Evolutionary conservation across 2,113 vertebrate species (phyloP), one percentile per base, ranked within the genome.

Genomic region (Ammodytes marinus): DNA sequence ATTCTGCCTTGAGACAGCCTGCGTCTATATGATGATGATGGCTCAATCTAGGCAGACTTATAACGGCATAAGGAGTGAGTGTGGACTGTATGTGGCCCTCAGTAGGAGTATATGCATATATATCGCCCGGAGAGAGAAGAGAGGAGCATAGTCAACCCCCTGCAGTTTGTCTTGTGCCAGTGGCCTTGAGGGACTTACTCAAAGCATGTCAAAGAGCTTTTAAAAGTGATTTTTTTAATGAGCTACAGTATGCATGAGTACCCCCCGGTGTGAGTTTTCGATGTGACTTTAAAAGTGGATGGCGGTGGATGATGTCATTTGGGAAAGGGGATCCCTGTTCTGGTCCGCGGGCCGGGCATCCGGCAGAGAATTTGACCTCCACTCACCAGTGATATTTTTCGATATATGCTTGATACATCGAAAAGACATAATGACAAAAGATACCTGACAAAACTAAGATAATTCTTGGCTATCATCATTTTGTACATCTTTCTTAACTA

Each of bases 141-240:
- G 27, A 27, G 27, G 27, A 27, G 27, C 89, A 88, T 77, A 79
- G 86, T 79, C 72, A 72, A 61, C 84, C 80, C 80, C 87, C 72
- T 77, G 86, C 72, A 70, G 91, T 86, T 85, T 81, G 76, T 86
- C 89, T 89, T 78, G 45, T 73, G 83, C 69, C 66, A 84, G 61
- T 79, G 77, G 88, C 92, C 91, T 88, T 74, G 70, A 76, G 91
- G 90, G 86, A 87, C 83, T 79, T 72, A 75, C 89, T 88, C 4
- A 47, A 80, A 86, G 80, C 86, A 82, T 60, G 58, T 89, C 85
- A 89, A 88, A 82, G 74, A 83, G 72, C 76, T 87, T 74, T 71
- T 79, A 86, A 89, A 87, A 77, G 69, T 80, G 79, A 89, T 92
- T 93, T 27, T 27, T 27, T 91, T 93, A 94, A 94, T 92, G 92